These are phyloP conservation scores for Ooceraea biroi DNA, from an alignment of 1,140 invertebrate species.

Conservation along the genomic window DNA sequence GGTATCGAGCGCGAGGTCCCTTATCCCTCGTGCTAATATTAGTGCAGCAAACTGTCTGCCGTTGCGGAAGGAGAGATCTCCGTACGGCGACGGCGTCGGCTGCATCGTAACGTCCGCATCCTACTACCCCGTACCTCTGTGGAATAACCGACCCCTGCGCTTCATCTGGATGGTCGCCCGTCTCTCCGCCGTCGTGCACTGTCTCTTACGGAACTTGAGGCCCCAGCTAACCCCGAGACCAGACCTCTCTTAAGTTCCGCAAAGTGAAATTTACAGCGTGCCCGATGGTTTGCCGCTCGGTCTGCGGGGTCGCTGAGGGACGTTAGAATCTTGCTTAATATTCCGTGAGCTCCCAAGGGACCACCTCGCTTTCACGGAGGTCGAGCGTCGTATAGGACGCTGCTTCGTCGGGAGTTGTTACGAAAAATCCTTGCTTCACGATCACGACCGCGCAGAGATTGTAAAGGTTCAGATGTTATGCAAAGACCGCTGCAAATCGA, in stretches of 20 bases:
- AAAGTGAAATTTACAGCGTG: slow-evolving; percentile 84
- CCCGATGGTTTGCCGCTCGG: slow-evolving; percentile 75
- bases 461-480: background rate
- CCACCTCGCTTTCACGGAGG: slow-evolving; percentile 67
- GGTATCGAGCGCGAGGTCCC: slow-evolving; percentile 47
- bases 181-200: background rate
- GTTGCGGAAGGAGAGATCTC: slow-evolving; percentile 66
- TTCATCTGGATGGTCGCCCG: slow-evolving; percentile 14
- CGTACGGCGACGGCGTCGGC: slow-evolving; percentile 23
- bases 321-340: slow-evolving; percentile 80
- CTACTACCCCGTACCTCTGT: slow-evolving; percentile 10
- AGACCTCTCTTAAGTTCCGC: slow-evolving; percentile 77
- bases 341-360: slow-evolving; percentile 76
- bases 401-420: background rate
- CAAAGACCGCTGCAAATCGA: slow-evolving; percentile 1
- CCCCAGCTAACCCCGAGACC: slow-evolving; percentile 34
- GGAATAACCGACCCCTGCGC: slow-evolving; percentile 33
- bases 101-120: slow-evolving; percentile 34
- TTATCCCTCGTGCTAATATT: slow-evolving; percentile 78
- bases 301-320: slow-evolving; percentile 59
- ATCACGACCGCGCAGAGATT: slow-evolving; percentile 10
- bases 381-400: slow-evolving; percentile 35
- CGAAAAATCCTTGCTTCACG: slow-evolving; percentile 29
- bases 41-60: slow-evolving; percentile 80
- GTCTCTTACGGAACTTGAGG: slow-evolving; percentile 49